Evolutionary conservation across 2,113 vertebrate species (phyloP), one percentile per base, ranked within the genome.

Genomic region (Psittacus erithacus): DNA sequence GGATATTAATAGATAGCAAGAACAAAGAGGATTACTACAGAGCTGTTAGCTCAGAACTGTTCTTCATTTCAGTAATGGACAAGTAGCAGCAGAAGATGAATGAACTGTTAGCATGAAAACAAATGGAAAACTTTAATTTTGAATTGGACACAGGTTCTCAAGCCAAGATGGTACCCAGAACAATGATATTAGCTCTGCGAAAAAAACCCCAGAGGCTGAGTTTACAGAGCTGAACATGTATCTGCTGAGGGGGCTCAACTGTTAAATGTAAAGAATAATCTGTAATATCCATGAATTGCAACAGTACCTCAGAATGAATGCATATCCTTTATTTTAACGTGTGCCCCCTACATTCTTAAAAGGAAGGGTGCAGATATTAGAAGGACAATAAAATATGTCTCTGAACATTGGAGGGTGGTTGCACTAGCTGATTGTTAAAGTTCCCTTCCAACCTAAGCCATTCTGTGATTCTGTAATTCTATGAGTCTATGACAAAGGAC

Each of bases 21-120:
- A 95, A 94, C 92, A 95, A 95, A 96, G 73, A 93, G 73, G 60
- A 78, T 92, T 92, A 86, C 88, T 95, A 81, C 25, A 94, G 46
- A 92, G 55, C 77, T 74, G 68, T 94, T 96, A 94, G 55, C 50
- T 94, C 73, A 91, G 83, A 82, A 46, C 23, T 83, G 68, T 71
- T 92, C 91, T 70, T 96, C 65, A 33, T 55, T 84, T 80, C 47
- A 64, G 73, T 91, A 96, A 78, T 84, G 91, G 82, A 62, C 83
- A 75, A 84, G 60, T 24, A 93, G 29, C 73, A 92, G 65, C 38
- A 68, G 77, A 47, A 94, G 92, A 95, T 78, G 76, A 93, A 94
- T 94, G 91, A 88, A 93, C 91, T 94, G 94, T 92, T 92, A 94
- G 46, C 17, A 55, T 64, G 80, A 94, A 94, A 96, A 92, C 13